These are phyloP conservation scores for Perdix hodgsoniae DNA, from an alignment of 2,797 vertebrate genomes.

Conservation along the genomic window DNA sequence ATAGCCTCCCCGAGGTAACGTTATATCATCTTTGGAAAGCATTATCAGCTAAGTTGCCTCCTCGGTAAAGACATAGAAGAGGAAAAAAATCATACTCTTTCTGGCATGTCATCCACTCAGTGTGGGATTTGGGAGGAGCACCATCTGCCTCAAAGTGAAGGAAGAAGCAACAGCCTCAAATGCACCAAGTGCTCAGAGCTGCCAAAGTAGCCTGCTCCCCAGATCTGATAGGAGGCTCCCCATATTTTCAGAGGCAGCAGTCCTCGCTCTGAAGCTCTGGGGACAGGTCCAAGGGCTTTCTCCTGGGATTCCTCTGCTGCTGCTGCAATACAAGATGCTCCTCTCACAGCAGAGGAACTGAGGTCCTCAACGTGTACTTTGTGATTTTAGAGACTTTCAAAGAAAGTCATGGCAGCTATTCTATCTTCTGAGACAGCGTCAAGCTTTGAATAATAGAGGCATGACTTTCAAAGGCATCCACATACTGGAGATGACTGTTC, in stretches of 20 bases:
- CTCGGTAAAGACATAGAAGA: background rate
- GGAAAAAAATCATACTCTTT: conserved; percentile 45
- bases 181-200: background rate
- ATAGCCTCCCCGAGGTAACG: background rate
- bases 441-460: background rate
- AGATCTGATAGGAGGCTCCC: background rate
- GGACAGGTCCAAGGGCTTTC: background rate
- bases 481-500: background rate
- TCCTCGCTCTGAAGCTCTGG: background rate
- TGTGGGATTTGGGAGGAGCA: conserved; percentile 36
- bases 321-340: background rate
- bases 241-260: background rate
- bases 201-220: background rate
- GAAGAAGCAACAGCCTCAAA: conserved; percentile 4
- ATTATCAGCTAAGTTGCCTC: conserved; percentile 6
- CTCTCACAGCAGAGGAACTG: background rate
- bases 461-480: background rate
- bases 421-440: background rate
- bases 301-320: background rate
- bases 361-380: background rate
- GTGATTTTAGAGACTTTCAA: background rate
- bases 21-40: conserved; percentile 61
- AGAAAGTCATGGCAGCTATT: background rate
- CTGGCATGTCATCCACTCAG: conserved; percentile 40
- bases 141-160: conserved; percentile 11